These are phyloP conservation scores for Eupithecia exiguata DNA, from an alignment of 2,888 invertebrate genomes.

Conservation along the genomic window DNA sequence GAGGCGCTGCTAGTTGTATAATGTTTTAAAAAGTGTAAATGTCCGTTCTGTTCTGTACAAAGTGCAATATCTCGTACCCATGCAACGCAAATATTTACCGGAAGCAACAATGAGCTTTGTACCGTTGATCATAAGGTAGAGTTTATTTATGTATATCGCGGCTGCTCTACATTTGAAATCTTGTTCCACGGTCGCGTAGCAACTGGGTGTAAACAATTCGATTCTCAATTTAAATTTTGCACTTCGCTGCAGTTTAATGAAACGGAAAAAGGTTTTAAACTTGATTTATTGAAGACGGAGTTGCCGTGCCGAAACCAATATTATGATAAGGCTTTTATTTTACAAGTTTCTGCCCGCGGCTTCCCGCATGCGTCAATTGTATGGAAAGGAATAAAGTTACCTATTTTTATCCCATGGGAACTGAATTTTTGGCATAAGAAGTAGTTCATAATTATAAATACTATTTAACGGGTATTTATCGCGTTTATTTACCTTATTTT, in stretches of 20 bases:
- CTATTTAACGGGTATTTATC: too few species aligned
- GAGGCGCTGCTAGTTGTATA: too few species aligned
- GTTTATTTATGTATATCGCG: not conserved
- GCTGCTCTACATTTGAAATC: slow-evolving; percentile 27
- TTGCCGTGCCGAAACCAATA: not conserved
- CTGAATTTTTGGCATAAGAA: too few species aligned
- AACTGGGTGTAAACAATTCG: slow-evolving; percentile 33
- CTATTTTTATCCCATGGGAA: too few species aligned
- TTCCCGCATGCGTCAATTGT: too few species aligned
- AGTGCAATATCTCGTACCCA: not conserved
- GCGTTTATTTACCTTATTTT: too few species aligned
- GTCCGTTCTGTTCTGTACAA: slow-evolving; percentile 2
- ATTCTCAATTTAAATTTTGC: slow-evolving; percentile 21
- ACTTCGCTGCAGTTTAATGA: not conserved
- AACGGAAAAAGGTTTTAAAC: not conserved
- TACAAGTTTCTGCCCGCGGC: too few species aligned
- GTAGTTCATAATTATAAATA: too few species aligned
- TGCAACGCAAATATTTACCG: slow-evolving; percentile 26
- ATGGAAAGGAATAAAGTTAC: too few species aligned
- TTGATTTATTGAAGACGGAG: not conserved
- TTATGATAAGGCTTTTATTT: not conserved
- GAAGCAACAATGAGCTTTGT: slow-evolving; percentile 20
- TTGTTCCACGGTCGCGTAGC: slow-evolving; percentile 39
- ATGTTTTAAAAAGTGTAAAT: not conserved
- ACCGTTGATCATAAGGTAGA: slow-evolving; percentile 2